Conservation (phyloP, 2,888 invertebrate species). For the Drosophila pullipes region DNA sequence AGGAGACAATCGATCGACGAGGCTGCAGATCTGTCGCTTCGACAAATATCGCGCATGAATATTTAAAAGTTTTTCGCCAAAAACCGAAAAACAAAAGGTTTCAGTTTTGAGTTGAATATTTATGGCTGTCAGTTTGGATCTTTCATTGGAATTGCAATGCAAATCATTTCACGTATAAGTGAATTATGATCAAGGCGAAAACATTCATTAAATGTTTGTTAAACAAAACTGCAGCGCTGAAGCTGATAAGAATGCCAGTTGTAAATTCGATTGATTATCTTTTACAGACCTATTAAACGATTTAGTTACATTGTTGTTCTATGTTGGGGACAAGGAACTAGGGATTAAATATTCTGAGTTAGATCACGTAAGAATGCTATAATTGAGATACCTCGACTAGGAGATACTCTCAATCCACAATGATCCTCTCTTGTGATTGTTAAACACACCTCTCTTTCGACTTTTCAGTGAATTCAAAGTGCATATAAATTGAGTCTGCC, state of each 20-base stretch:
- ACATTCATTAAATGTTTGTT: conserved; percentile 27
- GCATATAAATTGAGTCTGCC: conserved; percentile 5
- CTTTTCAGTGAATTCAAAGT: background rate
- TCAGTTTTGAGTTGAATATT: conserved; percentile 53
- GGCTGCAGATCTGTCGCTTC: conserved; percentile 74
- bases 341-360: conserved; percentile 30
- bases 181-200: conserved; percentile 37
- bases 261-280: conserved; percentile 64
- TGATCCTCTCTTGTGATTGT: too few species aligned
- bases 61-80: conserved; percentile 64
- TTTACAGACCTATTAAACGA: conserved; percentile 51
- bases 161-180: conserved; percentile 43
- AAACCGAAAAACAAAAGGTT: conserved; percentile 50
- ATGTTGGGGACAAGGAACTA: background rate
- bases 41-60: conserved; percentile 79
- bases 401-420: background rate
- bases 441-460: too few species aligned
- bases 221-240: conserved; percentile 1
- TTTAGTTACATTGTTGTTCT: conserved; percentile 56
- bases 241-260: conserved; percentile 35
- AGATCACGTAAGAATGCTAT: background rate
- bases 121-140: conserved; percentile 52
- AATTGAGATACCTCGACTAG: background rate
- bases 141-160: conserved; percentile 60
- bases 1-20: conserved; percentile 67